Conservation (phyloP, 2,113 vertebrate species). For the Delphinapterus leucas region DNA sequence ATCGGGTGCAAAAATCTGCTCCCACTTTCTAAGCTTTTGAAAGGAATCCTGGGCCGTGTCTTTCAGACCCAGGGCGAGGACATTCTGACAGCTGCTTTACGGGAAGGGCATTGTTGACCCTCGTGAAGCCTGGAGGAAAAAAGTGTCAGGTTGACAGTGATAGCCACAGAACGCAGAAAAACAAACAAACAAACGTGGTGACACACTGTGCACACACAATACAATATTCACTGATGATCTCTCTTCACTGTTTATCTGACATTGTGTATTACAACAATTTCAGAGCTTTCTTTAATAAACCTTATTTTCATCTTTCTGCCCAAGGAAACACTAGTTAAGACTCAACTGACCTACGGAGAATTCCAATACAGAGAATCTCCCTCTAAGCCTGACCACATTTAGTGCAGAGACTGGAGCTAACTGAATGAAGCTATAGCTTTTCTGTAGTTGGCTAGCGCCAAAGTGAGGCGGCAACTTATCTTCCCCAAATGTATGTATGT, state of each 20-base stretch:
- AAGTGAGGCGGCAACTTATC: rapidly evolving
- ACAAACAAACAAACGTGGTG: rapidly evolving
- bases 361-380: background rate
- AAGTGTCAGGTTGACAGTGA: too few species aligned
- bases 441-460: background rate
- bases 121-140: background rate
- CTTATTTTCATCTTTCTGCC: background rate
- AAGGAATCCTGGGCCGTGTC: background rate
- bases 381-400: rapidly evolving
- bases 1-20: rapidly evolving
- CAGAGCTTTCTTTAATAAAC: background rate
- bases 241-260: background rate
- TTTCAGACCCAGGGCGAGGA: background rate
- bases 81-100: background rate
- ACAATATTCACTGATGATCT: rapidly evolving
- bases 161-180: rapidly evolving
- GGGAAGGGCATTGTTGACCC: too few species aligned
- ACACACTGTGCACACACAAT: rapidly evolving
- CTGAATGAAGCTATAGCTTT: rapidly evolving
- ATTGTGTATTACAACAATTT: rapidly evolving
- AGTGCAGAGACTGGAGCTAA: too few species aligned
- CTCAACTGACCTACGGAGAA: rapidly evolving
- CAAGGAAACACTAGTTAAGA: background rate
- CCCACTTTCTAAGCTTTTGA: background rate
- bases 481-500: background rate